phyloP scores from a whole-genome alignment of 30 jellyfish, hydroid and myxozoan species.

The Aurelia sp. region DNA sequence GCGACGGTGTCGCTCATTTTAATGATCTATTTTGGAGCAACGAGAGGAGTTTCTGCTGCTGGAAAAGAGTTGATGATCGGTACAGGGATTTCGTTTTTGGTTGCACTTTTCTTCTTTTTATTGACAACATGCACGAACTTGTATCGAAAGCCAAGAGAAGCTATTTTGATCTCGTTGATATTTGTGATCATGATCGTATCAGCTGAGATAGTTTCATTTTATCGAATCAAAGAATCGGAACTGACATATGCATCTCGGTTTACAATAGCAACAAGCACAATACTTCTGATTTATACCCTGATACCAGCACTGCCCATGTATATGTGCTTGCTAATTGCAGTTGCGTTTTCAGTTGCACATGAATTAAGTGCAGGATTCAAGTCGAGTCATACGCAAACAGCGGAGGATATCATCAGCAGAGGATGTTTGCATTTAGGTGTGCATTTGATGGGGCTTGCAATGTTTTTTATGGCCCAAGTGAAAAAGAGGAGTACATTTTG shows the following conservation, averaged over 20 bases:
- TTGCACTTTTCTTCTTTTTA: constrained; percentile 73
- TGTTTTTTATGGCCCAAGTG: constrained; percentile 98
- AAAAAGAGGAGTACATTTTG: constrained; percentile 96
- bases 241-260: constrained; percentile 92
- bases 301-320: constrained; percentile 98
- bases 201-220: constrained; percentile 83
- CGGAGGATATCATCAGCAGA: constrained; percentile 45
- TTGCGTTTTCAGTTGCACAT: constrained; percentile 86
- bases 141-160: constrained; percentile 90
- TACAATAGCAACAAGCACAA: constrained; percentile 89
- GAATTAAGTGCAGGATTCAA: constrained; percentile 80
- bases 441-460: constrained; percentile 93
- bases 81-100: constrained; percentile 59
- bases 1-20: constrained; percentile 82
- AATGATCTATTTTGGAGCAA: constrained; percentile 83
- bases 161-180: constrained; percentile 78
- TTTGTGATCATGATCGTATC: constrained; percentile 70
- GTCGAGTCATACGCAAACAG: background rate
- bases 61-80: constrained; percentile 79
- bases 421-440: constrained; percentile 86
- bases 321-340: constrained; percentile 82
- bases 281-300: constrained; percentile 87
- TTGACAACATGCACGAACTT: constrained; percentile 81
- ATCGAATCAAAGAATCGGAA: constrained; percentile 65
- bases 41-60: constrained; percentile 54